Evolutionary conservation across 2,797 vertebrate genomes (phyloP).

Genomic region (Pteropus rufus): DNA sequence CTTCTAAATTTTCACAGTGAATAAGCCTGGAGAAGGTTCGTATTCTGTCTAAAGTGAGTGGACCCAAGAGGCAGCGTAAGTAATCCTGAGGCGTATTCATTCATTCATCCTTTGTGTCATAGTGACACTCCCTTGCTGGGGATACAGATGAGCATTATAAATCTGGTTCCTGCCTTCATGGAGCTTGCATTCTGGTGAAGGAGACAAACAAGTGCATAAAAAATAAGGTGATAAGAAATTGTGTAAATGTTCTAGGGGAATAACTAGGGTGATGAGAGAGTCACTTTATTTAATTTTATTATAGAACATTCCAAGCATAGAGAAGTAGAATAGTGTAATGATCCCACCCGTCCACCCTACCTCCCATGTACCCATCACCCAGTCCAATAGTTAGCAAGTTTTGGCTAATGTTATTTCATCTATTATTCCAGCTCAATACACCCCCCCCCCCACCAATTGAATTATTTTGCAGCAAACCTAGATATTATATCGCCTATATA

Average conservation of each 20-base stretch:
- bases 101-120: background rate
- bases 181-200: background rate
- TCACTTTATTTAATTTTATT: slow-evolving; percentile 1
- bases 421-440: background rate
- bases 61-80: background rate
- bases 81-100: background rate
- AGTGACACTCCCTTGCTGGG: background rate
- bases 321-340: background rate
- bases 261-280: background rate
- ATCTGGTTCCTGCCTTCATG: background rate
- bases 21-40: background rate
- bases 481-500: background rate
- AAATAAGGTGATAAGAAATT: background rate
- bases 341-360: background rate
- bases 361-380: background rate
- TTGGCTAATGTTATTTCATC: background rate
- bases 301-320: background rate
- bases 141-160: background rate
- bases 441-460: background rate
- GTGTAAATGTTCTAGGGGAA: background rate
- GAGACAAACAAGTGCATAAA: background rate
- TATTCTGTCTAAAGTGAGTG: background rate
- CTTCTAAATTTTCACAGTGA: background rate
- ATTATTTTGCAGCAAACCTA: slow-evolving; percentile 31
- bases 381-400: background rate